These are phyloP conservation scores for Drosophila ficusphila DNA, from an alignment of 1,140 invertebrate genomes.

Conservation along the genomic window DNA sequence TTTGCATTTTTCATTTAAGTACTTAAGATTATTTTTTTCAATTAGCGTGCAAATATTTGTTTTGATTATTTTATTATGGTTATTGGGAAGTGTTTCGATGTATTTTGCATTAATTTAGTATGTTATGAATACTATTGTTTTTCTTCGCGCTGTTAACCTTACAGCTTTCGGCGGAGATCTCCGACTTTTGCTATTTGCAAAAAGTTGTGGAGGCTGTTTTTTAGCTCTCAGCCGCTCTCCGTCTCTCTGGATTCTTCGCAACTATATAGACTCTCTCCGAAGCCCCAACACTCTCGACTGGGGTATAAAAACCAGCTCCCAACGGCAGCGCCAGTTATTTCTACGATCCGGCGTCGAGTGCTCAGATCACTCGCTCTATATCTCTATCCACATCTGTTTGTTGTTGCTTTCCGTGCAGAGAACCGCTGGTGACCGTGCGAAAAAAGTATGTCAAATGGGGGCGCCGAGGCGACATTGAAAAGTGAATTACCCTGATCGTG, in stretches of 20 bases:
- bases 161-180: background rate
- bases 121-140: background rate
- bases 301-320: constrained; percentile 16
- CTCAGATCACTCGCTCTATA: background rate
- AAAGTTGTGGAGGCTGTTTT: background rate
- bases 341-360: background rate
- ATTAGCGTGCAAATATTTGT: no score
- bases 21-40: no score
- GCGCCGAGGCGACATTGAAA: constrained; percentile 43
- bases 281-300: background rate
- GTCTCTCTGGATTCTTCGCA: background rate
- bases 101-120: no score
- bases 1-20: no score
- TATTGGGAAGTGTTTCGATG: no score
- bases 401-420: constrained; percentile 11
- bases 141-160: background rate
- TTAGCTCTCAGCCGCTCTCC: no score
- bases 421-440: constrained; percentile 31
- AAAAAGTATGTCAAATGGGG: constrained; percentile 50
- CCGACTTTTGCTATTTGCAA: no score
- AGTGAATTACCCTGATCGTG: constrained; percentile 24
- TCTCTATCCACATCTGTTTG: background rate
- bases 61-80: no score
- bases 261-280: background rate
- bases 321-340: constrained; percentile 15